phyloP scores from a whole-genome alignment of 2,888 invertebrate species.

The Caenorhabditis afra region DNA sequence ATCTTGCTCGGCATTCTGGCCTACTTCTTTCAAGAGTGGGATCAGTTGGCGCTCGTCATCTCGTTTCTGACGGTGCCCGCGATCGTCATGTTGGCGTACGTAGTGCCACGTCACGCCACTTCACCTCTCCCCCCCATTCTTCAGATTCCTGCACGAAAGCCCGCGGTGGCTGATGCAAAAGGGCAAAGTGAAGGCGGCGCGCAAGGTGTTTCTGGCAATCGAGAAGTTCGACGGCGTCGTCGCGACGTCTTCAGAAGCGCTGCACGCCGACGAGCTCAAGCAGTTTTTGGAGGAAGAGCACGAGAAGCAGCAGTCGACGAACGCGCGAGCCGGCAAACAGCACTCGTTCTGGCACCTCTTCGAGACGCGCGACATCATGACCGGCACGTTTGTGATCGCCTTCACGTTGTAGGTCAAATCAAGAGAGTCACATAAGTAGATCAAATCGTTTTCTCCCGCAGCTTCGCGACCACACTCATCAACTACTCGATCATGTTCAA shows the following conservation, averaged over 20 bases:
- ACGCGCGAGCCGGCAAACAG: constrained; percentile 34
- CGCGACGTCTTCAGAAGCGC: neutral
- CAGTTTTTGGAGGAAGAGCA: constrained; percentile 45
- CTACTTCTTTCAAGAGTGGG: constrained; percentile 68
- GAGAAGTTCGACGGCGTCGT: constrained; percentile 41
- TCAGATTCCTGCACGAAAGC: constrained; percentile 58
- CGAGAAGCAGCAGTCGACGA: constrained; percentile 14
- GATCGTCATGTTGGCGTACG: constrained; percentile 60
- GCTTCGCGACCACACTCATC: constrained; percentile 53
- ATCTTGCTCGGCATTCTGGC: constrained; percentile 66
- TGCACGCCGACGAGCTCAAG: constrained; percentile 22
- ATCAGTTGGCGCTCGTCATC: constrained; percentile 58
- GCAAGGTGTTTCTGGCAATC: constrained; percentile 39
- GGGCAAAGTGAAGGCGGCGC: constrained; percentile 37
- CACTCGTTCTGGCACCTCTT: constrained; percentile 50
- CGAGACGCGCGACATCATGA: constrained; percentile 41
- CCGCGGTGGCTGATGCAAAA: constrained; percentile 64
- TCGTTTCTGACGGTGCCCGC: constrained; percentile 67
- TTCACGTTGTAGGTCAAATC: constrained; percentile 49
- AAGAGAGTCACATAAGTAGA: too few species aligned
- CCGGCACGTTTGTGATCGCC: constrained; percentile 56
- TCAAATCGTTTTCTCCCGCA: too few species aligned
- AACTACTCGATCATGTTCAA: constrained; percentile 62
- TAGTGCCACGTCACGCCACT: neutral
- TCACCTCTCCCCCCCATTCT: too few species aligned